Conservation (phyloP, 2,888 invertebrate genomes). For the Himalopsyche kuldschensis region DNA sequence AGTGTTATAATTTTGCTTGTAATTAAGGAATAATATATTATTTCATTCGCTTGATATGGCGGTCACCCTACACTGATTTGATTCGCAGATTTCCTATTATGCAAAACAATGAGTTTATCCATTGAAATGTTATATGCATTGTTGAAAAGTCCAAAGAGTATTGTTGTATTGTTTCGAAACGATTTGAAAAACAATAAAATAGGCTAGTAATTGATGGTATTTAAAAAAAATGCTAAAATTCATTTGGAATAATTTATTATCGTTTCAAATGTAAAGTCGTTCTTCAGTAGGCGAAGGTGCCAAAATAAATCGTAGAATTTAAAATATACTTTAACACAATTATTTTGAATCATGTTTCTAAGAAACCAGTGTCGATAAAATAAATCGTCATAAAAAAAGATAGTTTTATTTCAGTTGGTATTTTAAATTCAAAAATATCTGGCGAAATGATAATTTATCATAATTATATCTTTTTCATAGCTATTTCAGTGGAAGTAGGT, state of each 20-base stretch:
- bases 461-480: no score
- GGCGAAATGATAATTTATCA: no score
- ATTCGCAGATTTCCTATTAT: conserved; percentile 24
- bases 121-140: background rate
- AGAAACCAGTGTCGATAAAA: no score
- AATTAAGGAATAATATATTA: no score
- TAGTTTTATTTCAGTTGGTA: no score
- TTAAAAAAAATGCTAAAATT: background rate
- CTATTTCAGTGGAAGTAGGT: no score
- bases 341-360: no score
- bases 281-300: background rate
- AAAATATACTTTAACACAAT: no score
- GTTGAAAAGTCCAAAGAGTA: background rate
- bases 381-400: no score
- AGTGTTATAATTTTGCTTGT: no score
- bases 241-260: background rate
- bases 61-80: background rate
- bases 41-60: background rate
- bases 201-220: background rate
- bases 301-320: background rate
- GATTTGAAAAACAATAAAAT: background rate
- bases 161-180: background rate
- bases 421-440: no score
- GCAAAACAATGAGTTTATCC: conserved; percentile 23
- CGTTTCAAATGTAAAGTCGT: background rate